Evolutionary conservation across 1,140 invertebrate genomes (phyloP).

Genomic region (Trachymyrmex cornetzi): DNA sequence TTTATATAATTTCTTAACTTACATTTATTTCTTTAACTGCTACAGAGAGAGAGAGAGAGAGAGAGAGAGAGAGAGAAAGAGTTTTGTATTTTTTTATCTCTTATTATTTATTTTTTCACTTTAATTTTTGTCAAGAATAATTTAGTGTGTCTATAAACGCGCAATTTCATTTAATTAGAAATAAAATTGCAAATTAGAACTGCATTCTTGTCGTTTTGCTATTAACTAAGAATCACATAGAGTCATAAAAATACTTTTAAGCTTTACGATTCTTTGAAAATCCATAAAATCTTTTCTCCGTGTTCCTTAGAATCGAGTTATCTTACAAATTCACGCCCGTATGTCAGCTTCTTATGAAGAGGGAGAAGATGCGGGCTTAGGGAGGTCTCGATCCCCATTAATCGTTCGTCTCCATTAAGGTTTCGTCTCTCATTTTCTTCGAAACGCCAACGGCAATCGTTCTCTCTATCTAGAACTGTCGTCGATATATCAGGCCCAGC

Average conservation of each 20-base stretch:
- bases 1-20: not conserved
- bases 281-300: not conserved
- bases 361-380: constrained; percentile 63
- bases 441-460: constrained; percentile 47
- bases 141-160: not conserved
- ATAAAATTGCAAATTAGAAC: not conserved
- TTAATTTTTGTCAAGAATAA: not conserved
- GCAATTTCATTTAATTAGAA: not conserved
- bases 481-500: not conserved
- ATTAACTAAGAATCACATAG: constrained; percentile 2
- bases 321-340: constrained; percentile 63
- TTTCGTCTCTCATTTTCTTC: constrained; percentile 51
- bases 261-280: constrained; percentile 37
- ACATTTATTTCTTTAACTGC: not conserved
- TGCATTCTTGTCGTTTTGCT: not conserved
- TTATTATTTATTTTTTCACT: constrained; percentile 5
- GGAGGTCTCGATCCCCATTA: constrained; percentile 66
- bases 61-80: no score
- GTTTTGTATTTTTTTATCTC: not conserved
- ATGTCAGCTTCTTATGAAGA: constrained; percentile 44
- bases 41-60: no score
- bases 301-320: not conserved
- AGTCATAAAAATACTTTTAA: not conserved
- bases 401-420: constrained; percentile 52
- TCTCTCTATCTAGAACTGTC: constrained; percentile 1